Percentiles rank a stretch among this genome's conserved stretches.
phyloP scores from a whole-genome alignment of 2,888 invertebrate species.

The Pollenia labialis region DNA sequence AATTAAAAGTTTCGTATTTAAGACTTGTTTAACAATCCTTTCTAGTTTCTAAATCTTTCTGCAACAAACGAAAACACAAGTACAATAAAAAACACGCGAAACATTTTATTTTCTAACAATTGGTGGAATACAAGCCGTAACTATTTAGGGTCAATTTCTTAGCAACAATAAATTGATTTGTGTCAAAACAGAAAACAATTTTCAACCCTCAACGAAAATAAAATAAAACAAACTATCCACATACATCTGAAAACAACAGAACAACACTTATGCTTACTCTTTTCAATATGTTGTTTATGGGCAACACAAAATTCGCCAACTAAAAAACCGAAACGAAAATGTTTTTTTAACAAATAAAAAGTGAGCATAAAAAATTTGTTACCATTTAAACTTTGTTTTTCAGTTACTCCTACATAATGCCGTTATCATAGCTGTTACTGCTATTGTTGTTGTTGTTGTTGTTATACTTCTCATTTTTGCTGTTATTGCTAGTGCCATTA shows the following conservation, averaged over 20 bases:
- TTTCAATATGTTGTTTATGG: constrained; percentile 69
- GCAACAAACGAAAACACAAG: neutral
- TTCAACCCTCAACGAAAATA: constrained; percentile 31
- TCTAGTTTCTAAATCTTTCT: neutral
- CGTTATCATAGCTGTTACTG: constrained; percentile 51
- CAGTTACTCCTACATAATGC: constrained; percentile 54
- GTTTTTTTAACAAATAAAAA: constrained; percentile 33
- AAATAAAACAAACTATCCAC: constrained; percentile 24
- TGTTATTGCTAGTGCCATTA: constrained; percentile 60
- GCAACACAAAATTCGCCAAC: constrained; percentile 20
- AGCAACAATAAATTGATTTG: constrained; percentile 66
- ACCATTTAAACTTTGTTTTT: constrained; percentile 67
- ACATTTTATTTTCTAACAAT: neutral
- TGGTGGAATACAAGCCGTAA: constrained; percentile 4
- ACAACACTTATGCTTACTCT: constrained; percentile 32
- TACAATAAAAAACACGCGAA: neutral
- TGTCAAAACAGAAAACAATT: constrained; percentile 57
- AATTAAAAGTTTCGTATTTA: too few relatives aligned
- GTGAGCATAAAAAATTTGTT: constrained; percentile 59
- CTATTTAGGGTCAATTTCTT: constrained; percentile 37
- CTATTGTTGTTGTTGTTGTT: constrained; percentile 48
- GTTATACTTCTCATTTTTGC: neutral
- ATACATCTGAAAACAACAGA: constrained; percentile 13
- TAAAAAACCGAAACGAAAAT: neutral
- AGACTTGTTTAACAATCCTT: neutral